Percentiles rank a stretch among this genome's conserved stretches.
Evolutionary conservation across 2,888 invertebrate species (phyloP).

Genomic region (Laspeyria flexula): DNA sequence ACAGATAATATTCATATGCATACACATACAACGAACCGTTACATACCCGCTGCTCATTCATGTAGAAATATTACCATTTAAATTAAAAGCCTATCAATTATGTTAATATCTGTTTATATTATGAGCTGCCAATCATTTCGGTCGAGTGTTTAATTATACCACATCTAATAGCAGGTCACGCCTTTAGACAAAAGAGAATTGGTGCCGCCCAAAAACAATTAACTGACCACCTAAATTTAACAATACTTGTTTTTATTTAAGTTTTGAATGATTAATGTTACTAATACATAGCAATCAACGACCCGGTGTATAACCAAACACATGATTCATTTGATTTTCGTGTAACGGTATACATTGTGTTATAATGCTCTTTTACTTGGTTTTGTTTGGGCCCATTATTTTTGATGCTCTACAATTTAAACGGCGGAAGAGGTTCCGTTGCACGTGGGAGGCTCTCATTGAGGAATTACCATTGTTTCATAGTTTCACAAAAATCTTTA

Average conservation of each 20-base stretch:
- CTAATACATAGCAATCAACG: slow-evolving; percentile 57
- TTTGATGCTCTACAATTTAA: slow-evolving; percentile 69
- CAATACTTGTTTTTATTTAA: slow-evolving; percentile 41
- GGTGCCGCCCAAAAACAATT: slow-evolving; percentile 56
- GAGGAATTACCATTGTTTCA: slow-evolving; percentile 64
- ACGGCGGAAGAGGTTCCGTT: slow-evolving; percentile 77
- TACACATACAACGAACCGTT: slow-evolving; percentile 55
- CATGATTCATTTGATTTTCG: slow-evolving; percentile 56
- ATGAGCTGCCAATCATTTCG: slow-evolving; percentile 59
- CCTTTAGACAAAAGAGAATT: slow-evolving; percentile 53
- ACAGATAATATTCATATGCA: slow-evolving; percentile 52
- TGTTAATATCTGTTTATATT: slow-evolving; percentile 57
- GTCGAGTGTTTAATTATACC: slow-evolving; percentile 52
- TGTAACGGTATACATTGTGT: slow-evolving; percentile 61
- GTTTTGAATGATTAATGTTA: slow-evolving; percentile 57
- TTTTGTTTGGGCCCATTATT: slow-evolving; percentile 67
- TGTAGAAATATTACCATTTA: slow-evolving; percentile 59
- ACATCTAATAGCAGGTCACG: slow-evolving; percentile 53
- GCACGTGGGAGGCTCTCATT: slow-evolving; percentile 66
- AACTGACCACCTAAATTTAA: slow-evolving; percentile 40
- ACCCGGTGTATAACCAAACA: slow-evolving; percentile 50
- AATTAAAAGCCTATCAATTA: slow-evolving; percentile 67
- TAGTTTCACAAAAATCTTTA: slow-evolving; percentile 55
- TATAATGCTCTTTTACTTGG: slow-evolving; percentile 62
- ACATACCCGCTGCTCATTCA: slow-evolving; percentile 54